Conservation (phyloP, 2,888 invertebrate genomes). For the Chloroclysta siterata region DNA sequence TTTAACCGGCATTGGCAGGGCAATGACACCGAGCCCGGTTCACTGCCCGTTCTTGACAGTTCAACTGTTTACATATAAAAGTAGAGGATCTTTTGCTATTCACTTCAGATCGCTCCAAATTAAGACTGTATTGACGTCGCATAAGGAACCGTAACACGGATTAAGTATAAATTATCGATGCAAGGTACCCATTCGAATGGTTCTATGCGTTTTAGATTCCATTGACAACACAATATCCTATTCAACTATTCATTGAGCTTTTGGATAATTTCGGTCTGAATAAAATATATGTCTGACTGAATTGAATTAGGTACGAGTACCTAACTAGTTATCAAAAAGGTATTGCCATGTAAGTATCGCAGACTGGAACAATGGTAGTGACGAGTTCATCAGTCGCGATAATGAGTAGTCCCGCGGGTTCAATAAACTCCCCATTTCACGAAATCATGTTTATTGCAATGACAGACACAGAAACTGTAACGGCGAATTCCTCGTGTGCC, state of each 20-base stretch:
- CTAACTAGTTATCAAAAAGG: conserved; percentile 43
- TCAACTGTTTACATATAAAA: conserved; percentile 81
- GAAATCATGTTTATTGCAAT: conserved; percentile 68
- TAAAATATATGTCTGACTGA: conserved; percentile 6
- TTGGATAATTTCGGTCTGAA: conserved; percentile 6
- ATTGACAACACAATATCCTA: neutral
- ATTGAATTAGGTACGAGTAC: conserved; percentile 6
- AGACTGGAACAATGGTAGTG: conserved; percentile 72
- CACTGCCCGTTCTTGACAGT: conserved; percentile 85
- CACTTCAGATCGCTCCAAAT: conserved; percentile 55
- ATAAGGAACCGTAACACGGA: conserved; percentile 2
- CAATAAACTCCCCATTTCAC: conserved; percentile 79
- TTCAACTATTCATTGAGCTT: neutral
- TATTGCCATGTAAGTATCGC: conserved; percentile 45
- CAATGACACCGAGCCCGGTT: conserved; percentile 79
- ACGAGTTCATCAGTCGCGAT: conserved; percentile 80
- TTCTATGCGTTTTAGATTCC: neutral
- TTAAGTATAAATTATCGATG: conserved; percentile 5
- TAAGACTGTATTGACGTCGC: conserved; percentile 22
- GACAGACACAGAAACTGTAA: conserved; percentile 64
- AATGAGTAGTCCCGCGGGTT: conserved; percentile 80
- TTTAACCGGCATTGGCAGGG: conserved; percentile 80
- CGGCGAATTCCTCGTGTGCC: conserved; percentile 55
- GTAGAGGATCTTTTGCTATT: conserved; percentile 70
- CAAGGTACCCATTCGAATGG: neutral